Evolutionary conservation across 2,888 invertebrate genomes (phyloP).

Genomic region (Allolobophora icterica): DNA sequence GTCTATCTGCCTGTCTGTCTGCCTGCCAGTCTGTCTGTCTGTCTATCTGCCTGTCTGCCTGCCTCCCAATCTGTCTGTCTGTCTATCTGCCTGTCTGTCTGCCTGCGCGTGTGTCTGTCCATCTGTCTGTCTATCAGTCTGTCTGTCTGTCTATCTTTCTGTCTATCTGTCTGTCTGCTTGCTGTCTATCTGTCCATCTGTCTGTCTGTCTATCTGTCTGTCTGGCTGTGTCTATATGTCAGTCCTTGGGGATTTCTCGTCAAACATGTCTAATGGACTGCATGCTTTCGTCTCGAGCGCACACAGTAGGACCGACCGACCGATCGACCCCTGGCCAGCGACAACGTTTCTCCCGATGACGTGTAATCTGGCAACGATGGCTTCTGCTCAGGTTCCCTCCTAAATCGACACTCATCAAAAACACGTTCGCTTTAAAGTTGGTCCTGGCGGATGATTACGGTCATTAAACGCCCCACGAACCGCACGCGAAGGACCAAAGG

Average conservation of each 20-base stretch:
- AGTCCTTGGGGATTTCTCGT: constrained; percentile 4
- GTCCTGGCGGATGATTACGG: constrained; percentile 14
- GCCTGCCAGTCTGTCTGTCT: neutral
- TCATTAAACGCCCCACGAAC: neutral
- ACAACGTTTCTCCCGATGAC: too few relatives aligned
- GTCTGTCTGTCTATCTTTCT: neutral
- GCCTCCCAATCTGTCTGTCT: neutral
- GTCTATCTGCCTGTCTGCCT: neutral
- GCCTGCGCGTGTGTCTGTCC: neutral
- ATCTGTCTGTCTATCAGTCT: neutral
- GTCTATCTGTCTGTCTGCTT: neutral
- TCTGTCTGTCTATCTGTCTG: neutral
- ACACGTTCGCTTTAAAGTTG: neutral
- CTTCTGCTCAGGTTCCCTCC: neutral
- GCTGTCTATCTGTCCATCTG: neutral
- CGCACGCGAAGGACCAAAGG: neutral
- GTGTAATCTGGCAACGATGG: too few relatives aligned
- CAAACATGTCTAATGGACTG: neutral
- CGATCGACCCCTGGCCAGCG: too few relatives aligned
- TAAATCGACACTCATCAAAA: constrained; percentile 29
- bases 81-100: neutral
- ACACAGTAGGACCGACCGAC: too few relatives aligned
- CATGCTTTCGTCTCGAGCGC: neutral
- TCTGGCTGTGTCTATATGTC: neutral
- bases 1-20: neutral